A percentile compares a stretch with the other conserved stretches of the same genome.
These are phyloP conservation scores for Brenthis ino DNA, from an alignment of 2,888 invertebrate species.

Conservation along the genomic window DNA sequence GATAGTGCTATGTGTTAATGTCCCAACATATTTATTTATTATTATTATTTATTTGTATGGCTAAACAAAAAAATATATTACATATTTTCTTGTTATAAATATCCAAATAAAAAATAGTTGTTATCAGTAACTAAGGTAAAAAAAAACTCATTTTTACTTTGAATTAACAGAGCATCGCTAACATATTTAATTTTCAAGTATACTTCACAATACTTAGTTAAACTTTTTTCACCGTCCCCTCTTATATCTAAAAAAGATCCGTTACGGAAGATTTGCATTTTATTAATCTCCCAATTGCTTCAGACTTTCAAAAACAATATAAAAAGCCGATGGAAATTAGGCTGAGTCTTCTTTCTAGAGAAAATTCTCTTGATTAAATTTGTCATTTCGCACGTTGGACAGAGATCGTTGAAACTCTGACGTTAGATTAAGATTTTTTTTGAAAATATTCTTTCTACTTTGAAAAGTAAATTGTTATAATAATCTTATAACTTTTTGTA, in stretches of 20 bases:
- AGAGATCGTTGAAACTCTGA: constrained; percentile 9
- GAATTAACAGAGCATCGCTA: too few relatives aligned
- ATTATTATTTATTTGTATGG: too few relatives aligned
- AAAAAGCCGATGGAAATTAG: constrained; percentile 28
- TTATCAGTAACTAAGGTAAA: too few relatives aligned
- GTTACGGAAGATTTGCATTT: constrained; percentile 30
- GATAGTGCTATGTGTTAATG: too few relatives aligned
- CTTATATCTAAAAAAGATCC: constrained; percentile 23
- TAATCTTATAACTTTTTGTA: too few relatives aligned
- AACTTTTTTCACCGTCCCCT: constrained; percentile 16
- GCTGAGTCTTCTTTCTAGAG: constrained; percentile 19
- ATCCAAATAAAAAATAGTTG: too few relatives aligned
- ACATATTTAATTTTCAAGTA: neutral
- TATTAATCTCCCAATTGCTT: constrained; percentile 30
- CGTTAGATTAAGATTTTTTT: neutral
- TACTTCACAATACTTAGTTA: constrained; percentile 6
- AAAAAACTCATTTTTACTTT: too few relatives aligned
- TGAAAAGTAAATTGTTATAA: neutral
- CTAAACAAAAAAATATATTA: too few relatives aligned
- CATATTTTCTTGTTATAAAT: too few relatives aligned
- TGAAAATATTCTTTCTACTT: neutral
- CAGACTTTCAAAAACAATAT: constrained; percentile 25
- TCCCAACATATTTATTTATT: too few relatives aligned
- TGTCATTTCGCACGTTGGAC: constrained; percentile 14
- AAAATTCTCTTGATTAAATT: constrained; percentile 28